phyloP scores from a whole-genome alignment of 1,140 invertebrate species.

The Macrobrachium nipponense region DNA sequence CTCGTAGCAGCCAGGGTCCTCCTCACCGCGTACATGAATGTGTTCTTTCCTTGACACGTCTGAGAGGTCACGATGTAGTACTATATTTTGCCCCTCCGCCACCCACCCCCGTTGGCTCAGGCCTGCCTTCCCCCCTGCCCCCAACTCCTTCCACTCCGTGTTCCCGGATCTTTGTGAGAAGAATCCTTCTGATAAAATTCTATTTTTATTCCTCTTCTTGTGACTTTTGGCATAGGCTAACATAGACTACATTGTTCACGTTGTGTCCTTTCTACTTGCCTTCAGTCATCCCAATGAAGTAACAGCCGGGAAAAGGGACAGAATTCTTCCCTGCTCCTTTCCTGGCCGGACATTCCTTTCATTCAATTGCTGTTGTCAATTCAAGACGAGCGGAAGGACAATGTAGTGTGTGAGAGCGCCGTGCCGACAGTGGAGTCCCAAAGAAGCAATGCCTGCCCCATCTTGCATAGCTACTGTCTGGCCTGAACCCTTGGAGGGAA shows the following conservation, averaged over 20 bases:
- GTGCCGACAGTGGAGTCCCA: too few relatives aligned
- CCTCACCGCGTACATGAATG: slow-evolving; percentile 48
- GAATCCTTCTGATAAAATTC: background rate
- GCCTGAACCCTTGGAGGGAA: slow-evolving; percentile 28
- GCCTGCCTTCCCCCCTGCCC: background rate
- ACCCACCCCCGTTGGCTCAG: slow-evolving; percentile 28
- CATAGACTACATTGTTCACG: background rate
- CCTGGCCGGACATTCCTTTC: too few relatives aligned
- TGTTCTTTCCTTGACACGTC: slow-evolving; percentile 37
- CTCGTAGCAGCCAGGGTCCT: slow-evolving; percentile 41
- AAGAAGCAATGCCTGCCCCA: slow-evolving; percentile 8
- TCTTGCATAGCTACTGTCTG: background rate
- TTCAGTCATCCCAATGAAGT: background rate
- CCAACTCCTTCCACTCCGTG: background rate
- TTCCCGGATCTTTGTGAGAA: background rate
- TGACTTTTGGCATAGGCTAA: background rate
- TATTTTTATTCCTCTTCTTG: slow-evolving; percentile 14
- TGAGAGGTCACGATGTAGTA: slow-evolving; percentile 41
- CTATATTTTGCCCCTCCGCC: slow-evolving; percentile 25
- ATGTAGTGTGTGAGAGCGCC: background rate
- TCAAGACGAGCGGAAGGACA: background rate
- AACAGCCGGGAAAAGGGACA: background rate
- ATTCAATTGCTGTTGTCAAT: background rate
- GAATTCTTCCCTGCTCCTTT: background rate
- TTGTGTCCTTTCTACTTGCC: background rate